Evolutionary conservation across 2,113 vertebrate species (phyloP).

Genomic region (Channa maculata): DNA sequence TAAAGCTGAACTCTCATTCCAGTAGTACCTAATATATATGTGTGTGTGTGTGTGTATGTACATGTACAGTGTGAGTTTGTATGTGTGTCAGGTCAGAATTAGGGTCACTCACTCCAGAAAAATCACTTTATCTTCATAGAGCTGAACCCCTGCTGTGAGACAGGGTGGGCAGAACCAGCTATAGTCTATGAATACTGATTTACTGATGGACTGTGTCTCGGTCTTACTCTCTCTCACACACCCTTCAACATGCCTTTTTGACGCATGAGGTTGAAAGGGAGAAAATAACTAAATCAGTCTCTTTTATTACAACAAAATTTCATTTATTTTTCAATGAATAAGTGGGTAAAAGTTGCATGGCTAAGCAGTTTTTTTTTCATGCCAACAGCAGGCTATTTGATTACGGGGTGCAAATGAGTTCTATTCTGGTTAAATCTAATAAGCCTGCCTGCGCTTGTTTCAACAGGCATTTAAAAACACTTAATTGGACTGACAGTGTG

Average conservation of each 20-base stretch:
- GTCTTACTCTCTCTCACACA: slow-evolving; percentile 10
- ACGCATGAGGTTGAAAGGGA: slow-evolving; percentile 41
- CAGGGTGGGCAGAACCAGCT: slow-evolving; percentile 46
- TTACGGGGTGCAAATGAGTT: slow-evolving; percentile 73
- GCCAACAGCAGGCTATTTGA: slow-evolving; percentile 66
- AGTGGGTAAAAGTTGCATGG: slow-evolving; percentile 57
- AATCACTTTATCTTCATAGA: slow-evolving; percentile 74
- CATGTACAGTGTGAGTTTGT: slow-evolving; percentile 4
- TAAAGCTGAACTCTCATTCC: slow-evolving; percentile 41
- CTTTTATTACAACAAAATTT: slow-evolving; percentile 48
- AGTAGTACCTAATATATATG: slow-evolving; percentile 7
- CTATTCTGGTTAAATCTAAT: slow-evolving; percentile 72
- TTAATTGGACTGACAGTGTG: slow-evolving; percentile 68
- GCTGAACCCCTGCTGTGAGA: slow-evolving; percentile 66
- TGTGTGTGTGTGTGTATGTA: slow-evolving; percentile 21
- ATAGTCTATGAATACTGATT: slow-evolving; percentile 74
- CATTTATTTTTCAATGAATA: slow-evolving; percentile 59
- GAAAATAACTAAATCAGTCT: slow-evolving; percentile 64
- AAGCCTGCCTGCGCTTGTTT: slow-evolving; percentile 70
- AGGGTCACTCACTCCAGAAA: slow-evolving; percentile 61
- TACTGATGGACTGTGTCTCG: slow-evolving; percentile 21
- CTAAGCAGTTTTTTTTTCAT: slow-evolving; percentile 49
- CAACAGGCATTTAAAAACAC: slow-evolving; percentile 73
- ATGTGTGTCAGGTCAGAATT: slow-evolving; percentile 55
- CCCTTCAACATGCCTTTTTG: slow-evolving; percentile 23